Evolutionary conservation across 1,140 invertebrate species (phyloP).

Genomic region (Brachystomella parvula): DNA sequence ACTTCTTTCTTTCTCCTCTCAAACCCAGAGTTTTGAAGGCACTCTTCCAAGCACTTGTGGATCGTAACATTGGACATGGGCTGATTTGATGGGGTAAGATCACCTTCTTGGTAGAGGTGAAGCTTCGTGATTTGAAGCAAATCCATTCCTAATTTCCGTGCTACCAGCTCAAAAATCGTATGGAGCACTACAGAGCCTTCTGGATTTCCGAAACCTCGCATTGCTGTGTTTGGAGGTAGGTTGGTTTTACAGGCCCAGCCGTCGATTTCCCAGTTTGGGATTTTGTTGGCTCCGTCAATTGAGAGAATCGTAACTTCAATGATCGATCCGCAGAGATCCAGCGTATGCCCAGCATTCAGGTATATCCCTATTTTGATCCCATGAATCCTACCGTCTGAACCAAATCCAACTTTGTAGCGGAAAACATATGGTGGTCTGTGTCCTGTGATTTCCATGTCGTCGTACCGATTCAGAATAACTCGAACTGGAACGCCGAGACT

Average conservation of each 20-base stretch:
- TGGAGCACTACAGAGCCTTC: slow-evolving; percentile 79
- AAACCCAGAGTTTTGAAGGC: slow-evolving; percentile 59
- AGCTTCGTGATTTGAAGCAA: slow-evolving; percentile 52
- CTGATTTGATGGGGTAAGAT: slow-evolving; percentile 70
- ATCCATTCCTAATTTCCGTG: slow-evolving; percentile 57
- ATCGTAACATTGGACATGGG: slow-evolving; percentile 63
- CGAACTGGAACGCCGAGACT: slow-evolving; percentile 23
- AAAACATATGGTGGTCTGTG: slow-evolving; percentile 47
- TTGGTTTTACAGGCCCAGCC: slow-evolving; percentile 74
- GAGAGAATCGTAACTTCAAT: slow-evolving; percentile 63
- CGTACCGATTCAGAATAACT: slow-evolving; percentile 45
- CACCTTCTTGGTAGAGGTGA: slow-evolving; percentile 72
- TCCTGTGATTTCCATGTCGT: slow-evolving; percentile 50
- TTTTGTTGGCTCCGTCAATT: slow-evolving; percentile 65
- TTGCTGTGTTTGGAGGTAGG: slow-evolving; percentile 80
- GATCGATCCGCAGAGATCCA: slow-evolving; percentile 42
- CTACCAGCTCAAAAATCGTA: slow-evolving; percentile 65
- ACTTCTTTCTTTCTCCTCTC: slow-evolving; percentile 52
- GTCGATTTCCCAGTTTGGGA: slow-evolving; percentile 57
- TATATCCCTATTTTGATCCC: slow-evolving; percentile 42
- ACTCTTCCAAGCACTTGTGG: slow-evolving; percentile 71
- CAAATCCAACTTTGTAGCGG: slow-evolving; percentile 47
- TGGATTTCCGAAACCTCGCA: slow-evolving; percentile 78
- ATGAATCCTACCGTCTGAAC: slow-evolving; percentile 41
- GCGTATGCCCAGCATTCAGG: slow-evolving; percentile 43